Conservation (phyloP, 2,797 vertebrate genomes). For the Poecilia velifera region DNA sequence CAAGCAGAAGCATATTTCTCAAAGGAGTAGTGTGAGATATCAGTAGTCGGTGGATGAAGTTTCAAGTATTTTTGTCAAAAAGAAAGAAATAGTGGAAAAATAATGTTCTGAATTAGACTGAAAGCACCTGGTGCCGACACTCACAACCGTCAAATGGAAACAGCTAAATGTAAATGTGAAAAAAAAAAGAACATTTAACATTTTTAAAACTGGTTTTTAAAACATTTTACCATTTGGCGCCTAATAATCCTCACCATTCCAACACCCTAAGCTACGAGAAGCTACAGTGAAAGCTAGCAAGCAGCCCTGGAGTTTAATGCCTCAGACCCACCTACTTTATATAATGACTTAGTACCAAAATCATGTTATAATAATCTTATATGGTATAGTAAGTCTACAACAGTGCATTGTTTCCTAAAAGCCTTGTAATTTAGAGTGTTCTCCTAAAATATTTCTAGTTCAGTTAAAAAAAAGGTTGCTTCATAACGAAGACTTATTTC, state of each 20-base stretch:
- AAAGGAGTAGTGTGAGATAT: conserved; percentile 16
- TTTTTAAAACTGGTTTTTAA: not conserved
- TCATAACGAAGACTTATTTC: too few species aligned
- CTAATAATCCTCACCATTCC: not conserved
- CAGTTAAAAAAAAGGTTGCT: too few species aligned
- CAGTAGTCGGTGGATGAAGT: not conserved
- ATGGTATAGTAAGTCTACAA: too few species aligned
- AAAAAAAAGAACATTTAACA: not conserved
- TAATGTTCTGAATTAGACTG: not conserved
- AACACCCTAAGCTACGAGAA: too few species aligned
- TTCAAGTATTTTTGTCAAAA: conserved; percentile 5
- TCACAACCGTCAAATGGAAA: not conserved
- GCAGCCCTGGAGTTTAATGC: too few species aligned
- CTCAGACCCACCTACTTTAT: too few species aligned
- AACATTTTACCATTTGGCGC: not conserved
- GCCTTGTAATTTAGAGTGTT: too few species aligned
- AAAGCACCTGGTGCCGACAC: not conserved
- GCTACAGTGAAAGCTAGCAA: too few species aligned
- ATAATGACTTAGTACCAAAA: too few species aligned
- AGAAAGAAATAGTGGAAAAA: not conserved
- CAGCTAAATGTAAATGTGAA: not conserved
- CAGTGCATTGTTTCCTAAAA: too few species aligned
- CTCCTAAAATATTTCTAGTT: too few species aligned
- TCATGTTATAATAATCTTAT: too few species aligned
- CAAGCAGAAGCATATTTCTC: conserved; percentile 41